These are phyloP conservation scores for Bombus confusus DNA, from an alignment of 1,140 invertebrate genomes.

Conservation along the genomic window DNA sequence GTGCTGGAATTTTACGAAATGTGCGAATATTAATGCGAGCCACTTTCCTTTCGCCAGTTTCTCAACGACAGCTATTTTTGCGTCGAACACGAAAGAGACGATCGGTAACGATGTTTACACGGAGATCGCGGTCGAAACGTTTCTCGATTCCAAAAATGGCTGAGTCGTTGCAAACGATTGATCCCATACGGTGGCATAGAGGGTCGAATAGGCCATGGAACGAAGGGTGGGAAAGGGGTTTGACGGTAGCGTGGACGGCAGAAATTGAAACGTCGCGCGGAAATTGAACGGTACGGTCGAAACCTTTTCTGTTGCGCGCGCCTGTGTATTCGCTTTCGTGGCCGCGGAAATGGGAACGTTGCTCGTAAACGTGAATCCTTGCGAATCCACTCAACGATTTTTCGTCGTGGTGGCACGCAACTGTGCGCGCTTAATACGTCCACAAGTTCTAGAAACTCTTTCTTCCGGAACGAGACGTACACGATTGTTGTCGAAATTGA, in stretches of 20 bases:
- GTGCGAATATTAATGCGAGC: too few relatives aligned
- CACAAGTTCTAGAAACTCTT: neutral
- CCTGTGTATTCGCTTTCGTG: conserved; percentile 7
- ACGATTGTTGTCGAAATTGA: neutral
- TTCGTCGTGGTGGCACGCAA: conserved; percentile 12
- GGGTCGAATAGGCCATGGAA: neutral
- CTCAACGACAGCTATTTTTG: too few relatives aligned
- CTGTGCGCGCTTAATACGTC: neutral
- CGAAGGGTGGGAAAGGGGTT: neutral
- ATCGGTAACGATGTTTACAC: neutral
- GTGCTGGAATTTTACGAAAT: too few relatives aligned
- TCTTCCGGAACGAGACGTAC: neutral
- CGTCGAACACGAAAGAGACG: neutral
- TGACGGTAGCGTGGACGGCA: conserved; percentile 25
- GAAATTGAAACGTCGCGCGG: conserved; percentile 69
- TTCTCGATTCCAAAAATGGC: conserved; percentile 30
- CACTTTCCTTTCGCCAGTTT: too few relatives aligned
- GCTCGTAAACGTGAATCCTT: conserved; percentile 58
- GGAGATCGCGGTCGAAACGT: neutral
- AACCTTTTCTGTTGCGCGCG: conserved; percentile 43
- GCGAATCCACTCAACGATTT: conserved; percentile 49
- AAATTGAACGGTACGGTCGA: conserved; percentile 61
- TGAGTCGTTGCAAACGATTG: neutral
- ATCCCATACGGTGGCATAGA: neutral
- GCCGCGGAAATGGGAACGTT: conserved; percentile 60